Evolutionary conservation across 2,888 invertebrate species (phyloP).

Genomic region (Hoplodrina blanda): DNA sequence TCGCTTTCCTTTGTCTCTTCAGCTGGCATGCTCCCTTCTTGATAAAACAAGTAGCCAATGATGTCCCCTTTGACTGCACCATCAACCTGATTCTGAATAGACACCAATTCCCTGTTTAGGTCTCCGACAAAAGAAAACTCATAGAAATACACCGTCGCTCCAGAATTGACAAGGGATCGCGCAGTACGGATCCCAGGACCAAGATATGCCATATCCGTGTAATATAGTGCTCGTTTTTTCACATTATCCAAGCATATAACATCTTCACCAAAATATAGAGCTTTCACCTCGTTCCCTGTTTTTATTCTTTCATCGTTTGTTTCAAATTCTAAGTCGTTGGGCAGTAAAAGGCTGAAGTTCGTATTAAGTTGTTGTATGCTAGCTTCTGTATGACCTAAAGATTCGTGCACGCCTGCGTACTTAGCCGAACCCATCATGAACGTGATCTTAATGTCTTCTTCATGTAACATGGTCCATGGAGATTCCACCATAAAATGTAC

Average conservation of each 20-base stretch:
- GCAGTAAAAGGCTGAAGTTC: slow-evolving; percentile 70
- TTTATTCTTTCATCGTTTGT: slow-evolving; percentile 57
- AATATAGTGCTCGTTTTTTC: slow-evolving; percentile 71
- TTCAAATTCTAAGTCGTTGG: slow-evolving; percentile 76
- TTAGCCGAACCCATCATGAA: slow-evolving; percentile 80
- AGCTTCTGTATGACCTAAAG: slow-evolving; percentile 66
- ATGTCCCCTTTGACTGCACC: slow-evolving; percentile 91
- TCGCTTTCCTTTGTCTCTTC: slow-evolving; percentile 63
- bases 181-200: slow-evolving; percentile 77
- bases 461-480: slow-evolving; percentile 75
- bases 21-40: slow-evolving; percentile 59
- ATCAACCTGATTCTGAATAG: slow-evolving; percentile 74
- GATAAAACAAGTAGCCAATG: slow-evolving; percentile 87
- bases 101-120: slow-evolving; percentile 83
- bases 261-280: slow-evolving; percentile 75
- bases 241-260: slow-evolving; percentile 66
- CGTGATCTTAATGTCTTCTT: slow-evolving; percentile 63
- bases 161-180: slow-evolving; percentile 71
- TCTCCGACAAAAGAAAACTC: slow-evolving; percentile 89
- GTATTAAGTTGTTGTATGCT: slow-evolving; percentile 71
- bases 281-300: slow-evolving; percentile 68
- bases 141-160: slow-evolving; percentile 89
- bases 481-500: slow-evolving; percentile 73
- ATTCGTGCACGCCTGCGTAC: slow-evolving; percentile 77
- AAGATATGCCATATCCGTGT: slow-evolving; percentile 79